Conservation (phyloP, 2,888 invertebrate species). For the Andrena haemorrhoa region DNA sequence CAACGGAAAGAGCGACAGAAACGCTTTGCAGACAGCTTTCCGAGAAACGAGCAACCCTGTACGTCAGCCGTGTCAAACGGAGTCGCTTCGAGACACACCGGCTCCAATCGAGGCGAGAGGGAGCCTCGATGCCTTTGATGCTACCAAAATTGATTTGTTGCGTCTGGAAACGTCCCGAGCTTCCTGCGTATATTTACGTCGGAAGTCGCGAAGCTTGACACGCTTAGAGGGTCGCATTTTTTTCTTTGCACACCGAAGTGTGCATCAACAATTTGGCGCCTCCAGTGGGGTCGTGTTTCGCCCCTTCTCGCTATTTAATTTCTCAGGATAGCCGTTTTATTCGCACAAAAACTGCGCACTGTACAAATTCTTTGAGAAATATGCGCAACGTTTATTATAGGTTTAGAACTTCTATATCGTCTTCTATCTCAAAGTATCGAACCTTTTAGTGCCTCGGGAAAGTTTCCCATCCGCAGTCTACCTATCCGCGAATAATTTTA, state of each 20-base stretch:
- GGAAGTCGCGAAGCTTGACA: not conserved
- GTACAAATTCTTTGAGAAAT: not conserved
- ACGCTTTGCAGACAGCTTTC: conserved; percentile 48
- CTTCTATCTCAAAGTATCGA: conserved; percentile 17
- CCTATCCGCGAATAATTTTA: conserved; percentile 48
- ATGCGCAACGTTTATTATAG: too few species aligned
- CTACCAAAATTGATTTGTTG: not conserved
- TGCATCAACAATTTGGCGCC: too few species aligned
- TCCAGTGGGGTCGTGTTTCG: too few species aligned
- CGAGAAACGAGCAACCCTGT: conserved; percentile 21
- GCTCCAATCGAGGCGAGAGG: conserved; percentile 19
- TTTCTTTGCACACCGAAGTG: not conserved
- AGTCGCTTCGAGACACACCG: not conserved
- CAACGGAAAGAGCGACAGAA: conserved; percentile 47
- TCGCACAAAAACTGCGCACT: too few species aligned
- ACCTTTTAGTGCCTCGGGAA: conserved; percentile 8
- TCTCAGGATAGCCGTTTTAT: too few species aligned
- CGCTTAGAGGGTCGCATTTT: not conserved
- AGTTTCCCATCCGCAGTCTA: conserved; percentile 35
- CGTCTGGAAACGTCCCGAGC: not conserved
- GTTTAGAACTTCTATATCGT: too few species aligned
- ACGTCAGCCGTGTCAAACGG: conserved; percentile 21
- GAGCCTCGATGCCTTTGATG: not conserved
- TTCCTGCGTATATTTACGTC: not conserved
- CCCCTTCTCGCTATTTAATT: too few species aligned